Conservation (phyloP, 2,888 invertebrate species). For the Atrina japonica region DNA sequence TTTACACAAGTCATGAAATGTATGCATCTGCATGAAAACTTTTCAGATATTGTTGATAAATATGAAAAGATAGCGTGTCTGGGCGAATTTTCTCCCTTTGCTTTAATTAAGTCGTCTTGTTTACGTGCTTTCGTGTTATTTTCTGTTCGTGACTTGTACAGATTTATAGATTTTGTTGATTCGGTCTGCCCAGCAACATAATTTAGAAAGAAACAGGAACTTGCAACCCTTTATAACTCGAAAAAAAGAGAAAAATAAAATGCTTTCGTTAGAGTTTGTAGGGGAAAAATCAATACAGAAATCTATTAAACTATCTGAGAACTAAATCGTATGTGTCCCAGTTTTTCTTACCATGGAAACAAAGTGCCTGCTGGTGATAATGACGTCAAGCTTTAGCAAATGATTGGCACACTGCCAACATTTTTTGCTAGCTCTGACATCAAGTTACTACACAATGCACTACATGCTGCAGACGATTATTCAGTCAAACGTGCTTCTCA, state of each 20-base stretch:
- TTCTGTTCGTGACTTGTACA: slow-evolving; percentile 17
- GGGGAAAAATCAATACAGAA: slow-evolving; percentile 30
- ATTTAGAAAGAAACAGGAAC: neutral
- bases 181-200: neutral
- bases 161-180: slow-evolving; percentile 5
- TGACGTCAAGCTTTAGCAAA: slow-evolving; percentile 43
- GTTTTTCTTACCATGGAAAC: slow-evolving; percentile 40
- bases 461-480: slow-evolving; percentile 16
- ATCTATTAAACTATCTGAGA: slow-evolving; percentile 27
- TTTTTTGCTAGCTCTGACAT: slow-evolving; percentile 26
- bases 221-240: neutral
- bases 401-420: slow-evolving; percentile 39
- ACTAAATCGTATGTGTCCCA: slow-evolving; percentile 25
- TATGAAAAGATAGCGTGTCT: slow-evolving; percentile 51
- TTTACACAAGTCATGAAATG: slow-evolving; percentile 22
- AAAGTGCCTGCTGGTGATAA: slow-evolving; percentile 33
- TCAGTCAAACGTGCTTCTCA: too few species aligned
- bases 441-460: slow-evolving; percentile 1
- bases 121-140: slow-evolving; percentile 49
- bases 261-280: slow-evolving; percentile 24
- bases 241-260: slow-evolving; percentile 31
- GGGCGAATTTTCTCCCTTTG: slow-evolving; percentile 36
- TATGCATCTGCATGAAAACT: slow-evolving; percentile 41
- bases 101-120: slow-evolving; percentile 63
- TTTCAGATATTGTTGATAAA: slow-evolving; percentile 31